Percentiles rank a stretch among this genome's conserved stretches.
Evolutionary conservation across 1,140 invertebrate genomes (phyloP).

Genomic region (Pseudomyrmex dendroicus): DNA sequence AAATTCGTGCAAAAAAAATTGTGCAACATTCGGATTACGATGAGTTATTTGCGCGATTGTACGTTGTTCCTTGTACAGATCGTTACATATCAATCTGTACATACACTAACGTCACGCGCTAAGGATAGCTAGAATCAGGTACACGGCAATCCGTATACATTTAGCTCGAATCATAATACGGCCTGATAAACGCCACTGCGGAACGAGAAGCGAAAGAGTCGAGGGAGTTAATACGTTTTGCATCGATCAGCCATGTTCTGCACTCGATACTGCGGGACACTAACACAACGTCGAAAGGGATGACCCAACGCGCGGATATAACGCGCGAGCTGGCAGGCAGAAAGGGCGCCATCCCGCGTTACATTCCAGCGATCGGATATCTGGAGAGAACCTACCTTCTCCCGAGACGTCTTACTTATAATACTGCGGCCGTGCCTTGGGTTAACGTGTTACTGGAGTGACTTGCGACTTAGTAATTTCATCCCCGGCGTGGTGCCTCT

Average conservation of each 20-base stretch:
- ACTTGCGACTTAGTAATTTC: conserved; percentile 84
- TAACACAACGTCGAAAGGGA: conserved; percentile 44
- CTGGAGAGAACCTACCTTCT: conserved; percentile 67
- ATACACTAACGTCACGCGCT: background rate
- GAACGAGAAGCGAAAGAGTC: conserved; percentile 35
- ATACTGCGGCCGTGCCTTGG: conserved; percentile 67
- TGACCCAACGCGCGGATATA: conserved; percentile 60
- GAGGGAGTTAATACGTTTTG: conserved; percentile 70
- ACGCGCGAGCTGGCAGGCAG: conserved; percentile 68
- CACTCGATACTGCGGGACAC: conserved; percentile 64
- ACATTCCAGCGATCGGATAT: conserved; percentile 76
- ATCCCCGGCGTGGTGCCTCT: conserved; percentile 78
- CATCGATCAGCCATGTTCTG: conserved; percentile 73
- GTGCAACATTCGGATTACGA: no score
- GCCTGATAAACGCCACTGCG: conserved; percentile 32
- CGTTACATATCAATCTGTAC: background rate
- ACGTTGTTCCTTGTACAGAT: background rate
- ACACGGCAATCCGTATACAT: conserved; percentile 46
- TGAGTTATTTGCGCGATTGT: background rate
- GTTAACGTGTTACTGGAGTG: conserved; percentile 77
- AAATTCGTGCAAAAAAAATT: background rate
- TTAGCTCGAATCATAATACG: conserved; percentile 61
- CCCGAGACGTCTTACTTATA: conserved; percentile 75
- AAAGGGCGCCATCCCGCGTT: conserved; percentile 68
- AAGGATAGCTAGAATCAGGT: conserved; percentile 32